Evolutionary conservation across 2,888 invertebrate species (phyloP), one percentile per base, ranked within the genome.

Genomic region (Drosophila fulvimacula): DNA sequence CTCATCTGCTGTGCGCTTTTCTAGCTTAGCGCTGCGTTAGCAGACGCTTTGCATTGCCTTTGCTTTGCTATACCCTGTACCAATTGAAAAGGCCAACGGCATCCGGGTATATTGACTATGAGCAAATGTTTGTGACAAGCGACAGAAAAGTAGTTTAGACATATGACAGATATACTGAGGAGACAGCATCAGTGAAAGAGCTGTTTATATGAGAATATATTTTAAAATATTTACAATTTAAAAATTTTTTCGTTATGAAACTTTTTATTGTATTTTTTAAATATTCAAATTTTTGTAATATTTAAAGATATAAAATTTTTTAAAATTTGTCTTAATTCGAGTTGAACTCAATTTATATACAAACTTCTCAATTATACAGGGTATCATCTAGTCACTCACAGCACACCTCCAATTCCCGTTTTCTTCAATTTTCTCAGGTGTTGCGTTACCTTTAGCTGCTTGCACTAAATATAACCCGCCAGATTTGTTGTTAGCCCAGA

Each of bases 1-100:
- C 44, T 72, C 48, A 44, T 49, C 41, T 39, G 51, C 21, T 59
- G 66, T 75, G 77, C 69, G 73, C 73, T 78, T 78, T 70, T 68
- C 59, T 59, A 75, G 71, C 82, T 80, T 69, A 69, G 41, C 42
- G 64, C 41, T 17, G 44, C 57, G 53, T 59, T 38, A 52, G 61
- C 52, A 42, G 53, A 38, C 48, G 5, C 17, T 17, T 21, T 36
- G 21, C 32, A 1, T 5, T 19, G 39, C 17, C 39, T 39, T 41
- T 13, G 38, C 49, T 19, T 24, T 34, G 32, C 24, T 4, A 38
- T 38, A 52, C 52, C 52, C 38, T 38, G 38, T 1, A 11, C 3
- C 21, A 24, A 11, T 52, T 52, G 32, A 48, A 48, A 48, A 48
- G 30, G 13, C 2, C 0, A 30, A 4, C 3, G 13, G 13, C 17